These are phyloP conservation scores for Enoplosus armatus DNA, from an alignment of 2,797 vertebrate species.

Conservation along the genomic window DNA sequence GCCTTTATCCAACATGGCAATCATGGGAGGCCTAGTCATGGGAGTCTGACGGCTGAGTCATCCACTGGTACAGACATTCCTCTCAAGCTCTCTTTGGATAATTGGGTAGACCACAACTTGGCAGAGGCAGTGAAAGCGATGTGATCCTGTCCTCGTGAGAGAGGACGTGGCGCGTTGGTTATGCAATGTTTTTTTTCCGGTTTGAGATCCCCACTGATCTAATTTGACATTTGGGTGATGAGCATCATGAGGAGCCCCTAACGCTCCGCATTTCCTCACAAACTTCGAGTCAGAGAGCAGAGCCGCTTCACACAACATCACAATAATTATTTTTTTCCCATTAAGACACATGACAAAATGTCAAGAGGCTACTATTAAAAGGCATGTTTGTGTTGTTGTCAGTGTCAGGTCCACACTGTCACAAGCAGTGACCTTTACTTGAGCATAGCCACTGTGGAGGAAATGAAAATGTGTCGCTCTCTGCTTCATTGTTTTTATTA, in stretches of 20 bases:
- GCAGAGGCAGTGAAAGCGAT: conserved; percentile 59
- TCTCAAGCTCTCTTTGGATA: conserved; percentile 62
- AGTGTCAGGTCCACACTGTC: conserved; percentile 11
- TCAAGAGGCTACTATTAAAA: conserved; percentile 32
- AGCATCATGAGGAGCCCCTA: conserved; percentile 79
- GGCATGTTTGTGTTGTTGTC: conserved; percentile 35
- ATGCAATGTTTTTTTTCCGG: conserved; percentile 68
- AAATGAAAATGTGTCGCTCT: conserved; percentile 59
- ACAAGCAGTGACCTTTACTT: conserved; percentile 51
- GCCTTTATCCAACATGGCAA: conserved; percentile 40
- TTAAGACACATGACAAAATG: conserved; percentile 21
- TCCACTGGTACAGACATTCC: conserved; percentile 58
- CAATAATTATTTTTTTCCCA: not conserved
- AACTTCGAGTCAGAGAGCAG: conserved; percentile 39
- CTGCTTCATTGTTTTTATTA: conserved; percentile 53
- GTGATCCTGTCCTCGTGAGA: conserved; percentile 74
- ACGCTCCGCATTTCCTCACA: conserved; percentile 73
- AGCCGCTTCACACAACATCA: conserved; percentile 18
- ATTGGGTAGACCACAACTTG: conserved; percentile 66
- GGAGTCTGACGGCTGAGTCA: conserved; percentile 77
- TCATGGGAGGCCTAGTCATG: conserved; percentile 78
- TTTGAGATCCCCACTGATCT: conserved; percentile 75
- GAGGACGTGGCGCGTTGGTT: conserved; percentile 60
- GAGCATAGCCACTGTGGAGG: conserved; percentile 30
- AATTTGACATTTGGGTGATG: conserved; percentile 80